Evolutionary conservation across 2,113 vertebrate species (phyloP).

Genomic region (Larimichthys crocea): DNA sequence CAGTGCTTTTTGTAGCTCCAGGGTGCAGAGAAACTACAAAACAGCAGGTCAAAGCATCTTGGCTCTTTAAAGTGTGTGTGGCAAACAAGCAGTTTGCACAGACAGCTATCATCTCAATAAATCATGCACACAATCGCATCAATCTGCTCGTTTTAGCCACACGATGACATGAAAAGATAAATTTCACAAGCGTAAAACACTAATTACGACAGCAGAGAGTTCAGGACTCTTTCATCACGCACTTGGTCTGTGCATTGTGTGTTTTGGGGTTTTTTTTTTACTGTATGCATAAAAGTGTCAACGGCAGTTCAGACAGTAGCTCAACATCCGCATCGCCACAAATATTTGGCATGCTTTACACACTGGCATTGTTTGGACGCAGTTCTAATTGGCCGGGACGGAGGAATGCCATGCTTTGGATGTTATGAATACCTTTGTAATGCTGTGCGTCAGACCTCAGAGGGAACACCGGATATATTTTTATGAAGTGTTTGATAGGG

Average conservation of each 20-base stretch:
- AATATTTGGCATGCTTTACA: not conserved
- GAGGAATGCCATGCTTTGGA: conserved; percentile 1
- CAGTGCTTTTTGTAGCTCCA: not conserved
- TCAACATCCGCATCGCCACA: not conserved
- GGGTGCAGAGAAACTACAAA: not conserved
- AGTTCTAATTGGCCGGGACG: not conserved
- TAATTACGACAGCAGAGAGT: not conserved
- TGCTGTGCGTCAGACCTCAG: not conserved
- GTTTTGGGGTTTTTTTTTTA: not conserved
- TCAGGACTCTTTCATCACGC: not conserved
- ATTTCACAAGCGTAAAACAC: not conserved
- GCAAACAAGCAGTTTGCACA: not conserved
- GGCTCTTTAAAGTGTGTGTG: conserved; percentile 1
- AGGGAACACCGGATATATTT: not conserved
- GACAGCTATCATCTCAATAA: not conserved
- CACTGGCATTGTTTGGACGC: not conserved
- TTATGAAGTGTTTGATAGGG: not conserved
- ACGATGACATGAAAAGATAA: not conserved
- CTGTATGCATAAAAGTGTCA: not conserved
- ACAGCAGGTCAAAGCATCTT: not conserved
- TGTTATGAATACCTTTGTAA: conserved; percentile 19
- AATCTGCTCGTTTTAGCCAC: not conserved
- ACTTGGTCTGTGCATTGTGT: not conserved
- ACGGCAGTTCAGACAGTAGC: too few species aligned
- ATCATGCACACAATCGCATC: not conserved